These are phyloP conservation scores for Cerastoderma edule DNA, from an alignment of 2,888 invertebrate species.

Conservation along the genomic window DNA sequence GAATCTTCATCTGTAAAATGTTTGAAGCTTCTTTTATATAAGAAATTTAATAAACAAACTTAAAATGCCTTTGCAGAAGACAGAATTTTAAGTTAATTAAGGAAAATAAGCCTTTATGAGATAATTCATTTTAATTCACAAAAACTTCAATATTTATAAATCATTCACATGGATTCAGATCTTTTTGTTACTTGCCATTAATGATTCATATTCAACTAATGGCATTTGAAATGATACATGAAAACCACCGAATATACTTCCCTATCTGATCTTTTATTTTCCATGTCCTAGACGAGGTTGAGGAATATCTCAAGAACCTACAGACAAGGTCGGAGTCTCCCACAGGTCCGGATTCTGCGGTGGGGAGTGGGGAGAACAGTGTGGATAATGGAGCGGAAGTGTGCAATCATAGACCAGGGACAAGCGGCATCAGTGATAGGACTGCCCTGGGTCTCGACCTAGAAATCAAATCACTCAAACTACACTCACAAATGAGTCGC, in stretches of 20 bases:
- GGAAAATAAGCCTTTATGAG: no score
- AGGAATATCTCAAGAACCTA: slow-evolving; percentile 57
- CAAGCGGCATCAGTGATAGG: slow-evolving; percentile 62
- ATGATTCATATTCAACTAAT: no score
- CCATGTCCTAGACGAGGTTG: slow-evolving; percentile 56
- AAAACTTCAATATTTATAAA: no score
- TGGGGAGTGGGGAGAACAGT: slow-evolving; percentile 61
- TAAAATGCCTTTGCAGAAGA: no score
- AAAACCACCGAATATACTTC: background rate
- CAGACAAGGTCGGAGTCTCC: slow-evolving; percentile 47
- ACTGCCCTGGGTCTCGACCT: slow-evolving; percentile 47
- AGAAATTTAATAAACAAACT: no score
- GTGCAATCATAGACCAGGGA: slow-evolving; percentile 59
- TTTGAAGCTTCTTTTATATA: no score
- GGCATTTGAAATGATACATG: no score
- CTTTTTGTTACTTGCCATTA: no score
- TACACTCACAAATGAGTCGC: slow-evolving; percentile 64
- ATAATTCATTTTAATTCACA: no score
- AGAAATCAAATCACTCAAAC: slow-evolving; percentile 60
- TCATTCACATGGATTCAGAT: no score
- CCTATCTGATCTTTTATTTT: background rate
- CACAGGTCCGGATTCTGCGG: slow-evolving; percentile 54
- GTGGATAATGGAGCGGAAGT: slow-evolving; percentile 55
- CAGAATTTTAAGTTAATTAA: no score
- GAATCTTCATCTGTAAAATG: no score